These are phyloP conservation scores for Sipha flava DNA, from an alignment of 1,140 invertebrate species.

Conservation along the genomic window DNA sequence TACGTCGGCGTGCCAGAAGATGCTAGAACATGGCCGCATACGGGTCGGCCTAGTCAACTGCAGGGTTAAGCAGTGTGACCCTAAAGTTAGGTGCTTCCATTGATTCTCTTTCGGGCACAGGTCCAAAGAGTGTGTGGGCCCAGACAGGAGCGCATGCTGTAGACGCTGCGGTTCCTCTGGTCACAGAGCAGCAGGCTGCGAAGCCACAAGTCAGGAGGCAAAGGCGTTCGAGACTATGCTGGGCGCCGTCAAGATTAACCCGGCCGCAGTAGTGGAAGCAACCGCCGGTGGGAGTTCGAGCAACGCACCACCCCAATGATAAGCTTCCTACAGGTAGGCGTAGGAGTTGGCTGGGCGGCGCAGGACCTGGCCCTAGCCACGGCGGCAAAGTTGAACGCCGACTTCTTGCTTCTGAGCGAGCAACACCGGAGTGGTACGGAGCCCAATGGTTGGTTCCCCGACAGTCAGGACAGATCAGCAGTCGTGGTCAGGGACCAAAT, in stretches of 20 bases:
- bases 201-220: not conserved
- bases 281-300: too few species aligned
- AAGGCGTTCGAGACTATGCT: too few species aligned
- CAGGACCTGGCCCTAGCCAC: not conserved
- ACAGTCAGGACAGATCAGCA: not conserved
- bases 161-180: not conserved
- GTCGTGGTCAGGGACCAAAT: not conserved
- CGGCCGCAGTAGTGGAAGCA: too few species aligned
- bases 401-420: not conserved
- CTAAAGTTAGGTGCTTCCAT: not conserved
- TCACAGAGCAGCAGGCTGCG: not conserved
- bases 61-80: too few species aligned
- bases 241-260: too few species aligned
- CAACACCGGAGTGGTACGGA: not conserved
- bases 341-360: not conserved
- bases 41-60: too few species aligned
- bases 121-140: not conserved
- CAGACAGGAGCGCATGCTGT: not conserved
- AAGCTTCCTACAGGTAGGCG: not conserved
- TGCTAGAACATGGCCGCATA: too few species aligned
- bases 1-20: too few species aligned
- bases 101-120: not conserved
- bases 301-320: too few species aligned
- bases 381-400: not conserved
- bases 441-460: not conserved